Conservation (phyloP, 2,797 vertebrate genomes). For the Psittacula derbiana region DNA sequence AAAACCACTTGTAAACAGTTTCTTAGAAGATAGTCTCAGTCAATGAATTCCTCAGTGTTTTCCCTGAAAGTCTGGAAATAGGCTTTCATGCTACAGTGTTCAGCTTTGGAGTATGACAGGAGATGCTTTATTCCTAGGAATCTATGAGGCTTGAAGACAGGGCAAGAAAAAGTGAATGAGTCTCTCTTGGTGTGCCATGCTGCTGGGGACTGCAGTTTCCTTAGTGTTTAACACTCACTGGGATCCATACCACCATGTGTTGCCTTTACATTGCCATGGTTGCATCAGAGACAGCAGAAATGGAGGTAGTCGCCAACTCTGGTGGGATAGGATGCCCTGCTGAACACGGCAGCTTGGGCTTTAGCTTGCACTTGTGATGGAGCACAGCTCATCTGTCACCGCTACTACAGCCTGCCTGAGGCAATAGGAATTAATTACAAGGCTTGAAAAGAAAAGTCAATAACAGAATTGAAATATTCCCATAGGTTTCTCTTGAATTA, state of each 20-base stretch:
- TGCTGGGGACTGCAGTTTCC: background rate
- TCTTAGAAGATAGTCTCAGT: background rate
- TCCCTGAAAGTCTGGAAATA: background rate
- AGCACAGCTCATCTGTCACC: background rate
- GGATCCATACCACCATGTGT: fast-evolving
- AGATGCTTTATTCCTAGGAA: background rate
- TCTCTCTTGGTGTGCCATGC: fast-evolving
- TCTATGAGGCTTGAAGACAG: background rate
- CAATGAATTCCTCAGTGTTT: background rate
- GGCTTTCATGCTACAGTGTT: fast-evolving
- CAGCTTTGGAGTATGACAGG: background rate
- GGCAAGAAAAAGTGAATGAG: fast-evolving
- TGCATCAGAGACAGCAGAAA: background rate
- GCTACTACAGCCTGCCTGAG: background rate
- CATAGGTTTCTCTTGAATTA: background rate
- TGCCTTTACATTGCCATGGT: fast-evolving
- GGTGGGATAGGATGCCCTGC: background rate
- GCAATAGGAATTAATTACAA: background rate
- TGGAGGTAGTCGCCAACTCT: fast-evolving
- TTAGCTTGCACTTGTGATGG: background rate
- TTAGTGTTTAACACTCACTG: fast-evolving
- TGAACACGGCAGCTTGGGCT: background rate
- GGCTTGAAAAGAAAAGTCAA: background rate
- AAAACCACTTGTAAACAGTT: background rate
- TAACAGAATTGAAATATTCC: background rate